phyloP scores from a whole-genome alignment of 1,140 invertebrate genomes.

The Lethocerus indicus region DNA sequence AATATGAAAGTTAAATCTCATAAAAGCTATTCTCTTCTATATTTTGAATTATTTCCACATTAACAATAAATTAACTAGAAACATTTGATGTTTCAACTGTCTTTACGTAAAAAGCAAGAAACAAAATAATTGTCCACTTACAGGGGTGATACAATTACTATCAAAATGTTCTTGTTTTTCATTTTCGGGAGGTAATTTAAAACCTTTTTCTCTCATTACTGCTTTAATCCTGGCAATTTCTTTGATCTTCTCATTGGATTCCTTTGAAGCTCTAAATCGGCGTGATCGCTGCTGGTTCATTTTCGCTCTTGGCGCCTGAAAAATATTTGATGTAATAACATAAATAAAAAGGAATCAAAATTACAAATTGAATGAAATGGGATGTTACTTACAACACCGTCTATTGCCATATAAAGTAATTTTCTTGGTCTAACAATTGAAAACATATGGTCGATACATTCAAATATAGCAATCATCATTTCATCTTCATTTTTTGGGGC shows the following conservation, averaged over 20 bases:
- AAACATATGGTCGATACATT: constrained; percentile 94
- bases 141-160: constrained; percentile 96
- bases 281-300: constrained; percentile 99
- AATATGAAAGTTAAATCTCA: not conserved
- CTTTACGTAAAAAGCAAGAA: no score
- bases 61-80: no score
- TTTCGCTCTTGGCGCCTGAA: constrained; percentile 84
- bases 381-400: constrained; percentile 78
- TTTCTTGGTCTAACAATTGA: constrained; percentile 88
- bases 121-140: constrained; percentile 23
- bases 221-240: constrained; percentile 65
- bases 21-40: not conserved
- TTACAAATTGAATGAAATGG: not conserved
- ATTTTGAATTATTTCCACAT: no score
- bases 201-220: constrained; percentile 58
- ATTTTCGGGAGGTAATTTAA: constrained; percentile 74
- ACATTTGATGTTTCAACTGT: no score
- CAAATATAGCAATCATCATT: constrained; percentile 99
- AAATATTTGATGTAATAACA: constrained; percentile 13
- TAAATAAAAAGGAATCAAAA: constrained; percentile 1
- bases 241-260: constrained; percentile 74
- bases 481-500: constrained; percentile 98
- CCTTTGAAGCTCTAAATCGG: constrained; percentile 92
- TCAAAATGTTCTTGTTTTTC: constrained; percentile 88
- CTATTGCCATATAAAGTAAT: constrained; percentile 97